Base-by-base conservation (phyloP, 2,888 invertebrate genomes). In the Chymomyza amoena region DNA sequence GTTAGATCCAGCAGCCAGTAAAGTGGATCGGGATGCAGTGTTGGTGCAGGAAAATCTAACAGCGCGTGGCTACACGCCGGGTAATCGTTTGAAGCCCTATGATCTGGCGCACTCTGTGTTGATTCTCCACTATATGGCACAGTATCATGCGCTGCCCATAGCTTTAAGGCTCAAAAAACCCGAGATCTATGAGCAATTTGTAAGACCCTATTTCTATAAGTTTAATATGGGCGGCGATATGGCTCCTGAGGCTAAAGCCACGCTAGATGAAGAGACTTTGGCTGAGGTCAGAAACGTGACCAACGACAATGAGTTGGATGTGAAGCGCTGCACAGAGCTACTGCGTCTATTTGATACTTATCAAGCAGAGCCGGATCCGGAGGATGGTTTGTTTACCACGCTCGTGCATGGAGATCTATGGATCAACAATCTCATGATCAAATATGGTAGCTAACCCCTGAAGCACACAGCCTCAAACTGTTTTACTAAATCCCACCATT, bases 401-500 rank as follows among this genome's bases (percentile, higher is more conserved):
- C 91, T 94, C 20, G 91, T 92, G 1, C 94, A 94, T 76, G 90
- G 92, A 0, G 94, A 94, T 84, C 92, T 93, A 64, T 94, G 94
- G 94, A 93, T 93, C 15, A 94, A 94, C 80, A 94, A 94, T 76
- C 91, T 94, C 1, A 93, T 94, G 92, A 89, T 94, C 15, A 90
- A 92, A 66, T 91, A 92, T 66, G 92, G 93, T 88, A 80, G 76
- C 28, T 54, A 13, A 16, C n/a, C 2, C 28, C 4, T 1, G 9
- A 15, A 6, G 32, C 32, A 16, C 3, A 60, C 13, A 60, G 0
- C 6, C 0, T 2, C 39, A 45, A 13, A 10, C 2, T 13, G 13
- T 10, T 45, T 36, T 36, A 36, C 36, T 36, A 2, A 20, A 59
- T 4, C 16, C 25, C 18, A 18, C 16, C 0, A n/a, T 75, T 73